A percentile compares a stretch with the other conserved stretches of the same genome.
Evolutionary conservation across 2,113 vertebrate species (phyloP).

Genomic region (Mustela nigripes): DNA sequence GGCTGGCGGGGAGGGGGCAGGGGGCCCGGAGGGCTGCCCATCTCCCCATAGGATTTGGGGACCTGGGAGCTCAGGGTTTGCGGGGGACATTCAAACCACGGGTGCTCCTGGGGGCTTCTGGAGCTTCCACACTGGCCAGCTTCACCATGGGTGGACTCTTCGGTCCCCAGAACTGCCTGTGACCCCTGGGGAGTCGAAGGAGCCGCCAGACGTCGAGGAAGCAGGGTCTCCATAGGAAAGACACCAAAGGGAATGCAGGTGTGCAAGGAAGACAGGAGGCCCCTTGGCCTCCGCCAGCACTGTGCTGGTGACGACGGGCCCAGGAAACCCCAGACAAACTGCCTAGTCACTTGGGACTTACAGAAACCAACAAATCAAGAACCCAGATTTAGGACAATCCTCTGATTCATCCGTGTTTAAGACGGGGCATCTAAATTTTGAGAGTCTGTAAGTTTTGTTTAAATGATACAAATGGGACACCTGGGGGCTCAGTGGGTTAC

Average conservation of each 20-base stretch:
- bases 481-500: too few relatives aligned
- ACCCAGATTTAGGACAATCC: not conserved
- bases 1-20: fast-evolving
- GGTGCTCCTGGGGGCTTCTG: too few relatives aligned
- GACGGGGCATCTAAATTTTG: not conserved
- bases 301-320: fast-evolving
- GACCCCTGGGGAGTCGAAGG: not conserved
- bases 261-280: not conserved
- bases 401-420: not conserved
- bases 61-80: too few relatives aligned
- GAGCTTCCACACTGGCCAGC: fast-evolving
- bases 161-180: not conserved
- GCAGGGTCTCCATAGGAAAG: not conserved
- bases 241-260: fast-evolving
- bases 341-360: not conserved
- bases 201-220: fast-evolving
- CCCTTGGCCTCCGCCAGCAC: fast-evolving
- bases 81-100: fast-evolving
- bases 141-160: too few relatives aligned
- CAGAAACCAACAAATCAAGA: not conserved
- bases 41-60: not conserved
- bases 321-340: not conserved
- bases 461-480: not conserved
- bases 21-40: fast-evolving
- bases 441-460: not conserved